Percentiles rank a stretch among this genome's conserved stretches.
phyloP scores from a whole-genome alignment of 2,797 vertebrate genomes.

The Glyptemys insculpta region DNA sequence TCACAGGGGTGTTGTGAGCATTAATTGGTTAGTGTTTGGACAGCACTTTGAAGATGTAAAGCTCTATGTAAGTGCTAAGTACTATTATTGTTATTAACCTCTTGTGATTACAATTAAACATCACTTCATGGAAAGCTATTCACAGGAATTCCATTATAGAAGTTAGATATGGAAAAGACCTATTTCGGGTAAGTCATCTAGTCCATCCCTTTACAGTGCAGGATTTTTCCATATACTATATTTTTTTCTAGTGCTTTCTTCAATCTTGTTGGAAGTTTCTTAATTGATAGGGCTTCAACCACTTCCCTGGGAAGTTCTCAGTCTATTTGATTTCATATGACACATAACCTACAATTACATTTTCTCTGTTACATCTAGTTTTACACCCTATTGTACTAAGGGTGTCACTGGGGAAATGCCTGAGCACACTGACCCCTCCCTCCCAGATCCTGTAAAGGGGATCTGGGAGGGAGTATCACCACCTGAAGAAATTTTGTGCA shows the following conservation, averaged over 20 bases:
- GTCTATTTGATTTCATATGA: background rate
- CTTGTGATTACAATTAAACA: background rate
- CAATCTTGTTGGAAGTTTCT: background rate
- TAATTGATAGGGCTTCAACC: background rate
- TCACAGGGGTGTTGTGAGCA: background rate
- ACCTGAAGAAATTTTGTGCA: background rate
- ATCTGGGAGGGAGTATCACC: background rate
- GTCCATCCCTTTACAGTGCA: background rate
- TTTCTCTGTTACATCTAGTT: background rate
- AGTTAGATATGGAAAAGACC: background rate
- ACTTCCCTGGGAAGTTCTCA: background rate
- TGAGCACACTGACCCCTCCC: background rate
- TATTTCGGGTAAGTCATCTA: background rate
- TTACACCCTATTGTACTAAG: background rate
- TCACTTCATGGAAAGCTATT: background rate
- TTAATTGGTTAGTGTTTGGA: conserved; percentile 31
- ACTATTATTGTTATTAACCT: background rate
- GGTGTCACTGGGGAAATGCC: background rate
- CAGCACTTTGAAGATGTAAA: conserved; percentile 3
- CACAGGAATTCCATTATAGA: background rate
- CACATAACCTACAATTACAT: background rate
- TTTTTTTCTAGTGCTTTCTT: background rate
- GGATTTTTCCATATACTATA: background rate
- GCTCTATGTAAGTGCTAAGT: background rate
- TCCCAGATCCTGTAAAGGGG: background rate